Evolutionary conservation across 2,888 invertebrate species (phyloP).

Genomic region (Matsumyia berberina): DNA sequence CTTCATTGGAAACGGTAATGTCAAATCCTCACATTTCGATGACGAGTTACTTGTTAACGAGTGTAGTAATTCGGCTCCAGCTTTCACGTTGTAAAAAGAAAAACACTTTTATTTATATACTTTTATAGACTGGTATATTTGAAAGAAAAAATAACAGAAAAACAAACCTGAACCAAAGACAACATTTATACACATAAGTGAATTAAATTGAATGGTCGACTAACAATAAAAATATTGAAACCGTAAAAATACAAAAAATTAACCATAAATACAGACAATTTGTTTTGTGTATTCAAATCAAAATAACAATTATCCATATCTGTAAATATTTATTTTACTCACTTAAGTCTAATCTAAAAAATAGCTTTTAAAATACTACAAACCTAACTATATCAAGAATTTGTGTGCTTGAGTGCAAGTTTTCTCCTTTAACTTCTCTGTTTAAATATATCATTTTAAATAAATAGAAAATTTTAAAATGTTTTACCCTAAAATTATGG

Average conservation of each 20-base stretch:
- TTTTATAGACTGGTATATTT: slow-evolving; percentile 56
- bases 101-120: neutral
- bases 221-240: slow-evolving; percentile 59
- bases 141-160: slow-evolving; percentile 7
- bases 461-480: slow-evolving; percentile 51
- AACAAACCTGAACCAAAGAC: slow-evolving; percentile 19
- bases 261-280: slow-evolving; percentile 42
- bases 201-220: slow-evolving; percentile 46
- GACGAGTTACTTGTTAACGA: too few species aligned
- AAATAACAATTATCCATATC: slow-evolving; percentile 49
- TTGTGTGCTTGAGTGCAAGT: slow-evolving; percentile 62
- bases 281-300: slow-evolving; percentile 37
- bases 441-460: slow-evolving; percentile 42
- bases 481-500: slow-evolving; percentile 39
- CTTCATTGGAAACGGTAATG: too few species aligned
- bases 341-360: slow-evolving; percentile 71
- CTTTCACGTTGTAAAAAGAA: neutral
- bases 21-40: too few species aligned
- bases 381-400: slow-evolving; percentile 73
- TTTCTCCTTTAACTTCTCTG: slow-evolving; percentile 44
- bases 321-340: slow-evolving; percentile 60
- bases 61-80: too few species aligned
- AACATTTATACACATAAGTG: slow-evolving; percentile 39
- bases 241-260: slow-evolving; percentile 59
- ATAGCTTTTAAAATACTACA: slow-evolving; percentile 68